A percentile compares a stretch with the other conserved stretches of the same genome.
Conservation (phyloP, 2,113 vertebrate genomes). For the Oreochromis tanganicae region DNA sequence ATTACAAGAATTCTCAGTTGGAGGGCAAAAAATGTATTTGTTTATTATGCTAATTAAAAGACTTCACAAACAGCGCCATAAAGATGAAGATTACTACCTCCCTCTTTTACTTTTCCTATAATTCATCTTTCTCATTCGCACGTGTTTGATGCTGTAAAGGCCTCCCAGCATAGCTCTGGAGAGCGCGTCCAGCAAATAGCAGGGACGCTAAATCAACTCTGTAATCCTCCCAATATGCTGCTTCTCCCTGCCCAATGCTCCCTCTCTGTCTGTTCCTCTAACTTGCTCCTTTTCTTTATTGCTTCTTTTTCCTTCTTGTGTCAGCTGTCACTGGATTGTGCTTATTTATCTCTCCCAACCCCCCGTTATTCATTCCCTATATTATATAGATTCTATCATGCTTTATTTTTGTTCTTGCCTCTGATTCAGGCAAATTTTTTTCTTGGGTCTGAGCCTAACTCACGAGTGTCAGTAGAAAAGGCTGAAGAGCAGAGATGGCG, state of each 20-base stretch:
- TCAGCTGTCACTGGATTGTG: neutral
- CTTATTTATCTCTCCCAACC: neutral
- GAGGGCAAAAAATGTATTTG: slow-evolving; percentile 9
- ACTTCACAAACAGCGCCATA: slow-evolving; percentile 18
- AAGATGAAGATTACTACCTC: slow-evolving; percentile 7
- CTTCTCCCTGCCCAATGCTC: slow-evolving; percentile 1
- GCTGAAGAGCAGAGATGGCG: slow-evolving; percentile 51
- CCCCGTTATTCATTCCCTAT: neutral
- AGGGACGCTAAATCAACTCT: slow-evolving; percentile 35
- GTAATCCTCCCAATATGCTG: slow-evolving; percentile 54
- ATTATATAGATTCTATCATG: neutral
- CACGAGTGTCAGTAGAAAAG: slow-evolving; percentile 29
- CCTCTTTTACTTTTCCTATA: neutral
- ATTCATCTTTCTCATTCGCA: slow-evolving; percentile 27
- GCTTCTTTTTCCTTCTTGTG: neutral
- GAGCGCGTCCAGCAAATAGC: slow-evolving; percentile 49
- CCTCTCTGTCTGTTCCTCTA: neutral
- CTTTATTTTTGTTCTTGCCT: neutral
- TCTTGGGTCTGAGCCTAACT: neutral
- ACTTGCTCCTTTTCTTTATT: neutral
- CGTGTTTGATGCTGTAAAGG: slow-evolving; percentile 44
- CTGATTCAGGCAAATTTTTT: slow-evolving; percentile 20
- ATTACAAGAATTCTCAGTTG: neutral
- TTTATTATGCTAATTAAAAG: slow-evolving; percentile 38
- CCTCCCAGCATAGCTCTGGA: slow-evolving; percentile 49